Evolutionary conservation across 2,888 invertebrate species (phyloP), one percentile per base, ranked within the genome.

Genomic region (Argyra leucocephala): DNA sequence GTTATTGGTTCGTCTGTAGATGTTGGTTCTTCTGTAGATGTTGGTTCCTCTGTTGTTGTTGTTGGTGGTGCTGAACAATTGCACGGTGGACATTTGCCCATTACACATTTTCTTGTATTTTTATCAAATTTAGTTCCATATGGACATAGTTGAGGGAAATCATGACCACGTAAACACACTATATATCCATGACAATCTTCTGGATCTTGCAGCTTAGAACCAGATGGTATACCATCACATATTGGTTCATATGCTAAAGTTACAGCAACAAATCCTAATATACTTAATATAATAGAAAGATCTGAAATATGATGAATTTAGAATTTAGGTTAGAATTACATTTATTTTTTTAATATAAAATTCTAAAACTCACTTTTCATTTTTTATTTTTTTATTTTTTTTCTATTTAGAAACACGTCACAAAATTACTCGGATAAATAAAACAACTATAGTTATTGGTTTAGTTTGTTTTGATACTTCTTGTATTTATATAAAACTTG

Each of bases 101-200:
- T 18, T 31, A 69, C 21, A 62, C 70, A 71, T 10, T 21, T 61
- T 15, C 61, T 65, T 9, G 21, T n/a, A 0, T 22, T 2, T 24
- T 36, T 61, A 22, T 68, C 64, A 61, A 69, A 71, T 23, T 64
- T 69, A 18, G 63, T 63, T 4, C 68, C 68, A 22, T 64, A 64
- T 12, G 67, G 64, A 64, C 71, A 71, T 36, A 69, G 68, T 6
- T 67, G 68, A 23, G 67, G 67, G 26, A 66, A 61, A 9, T 65
- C 18, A 22, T 24, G 36, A 7, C 67, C 64, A 9, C 62, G 63
- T n/a, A 67, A 64, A 61, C 70, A 71, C 2, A 69, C n/a, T 22
- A 69, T 68, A 68, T 68, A 71, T 66, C 68, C 69, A 64, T 67
- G 66, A 24, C 71, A 71, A 67, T 71, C 70, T 2, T 61, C 60